phyloP scores from a whole-genome alignment of 2,113 vertebrate genomes.

The Gavialis gangeticus region DNA sequence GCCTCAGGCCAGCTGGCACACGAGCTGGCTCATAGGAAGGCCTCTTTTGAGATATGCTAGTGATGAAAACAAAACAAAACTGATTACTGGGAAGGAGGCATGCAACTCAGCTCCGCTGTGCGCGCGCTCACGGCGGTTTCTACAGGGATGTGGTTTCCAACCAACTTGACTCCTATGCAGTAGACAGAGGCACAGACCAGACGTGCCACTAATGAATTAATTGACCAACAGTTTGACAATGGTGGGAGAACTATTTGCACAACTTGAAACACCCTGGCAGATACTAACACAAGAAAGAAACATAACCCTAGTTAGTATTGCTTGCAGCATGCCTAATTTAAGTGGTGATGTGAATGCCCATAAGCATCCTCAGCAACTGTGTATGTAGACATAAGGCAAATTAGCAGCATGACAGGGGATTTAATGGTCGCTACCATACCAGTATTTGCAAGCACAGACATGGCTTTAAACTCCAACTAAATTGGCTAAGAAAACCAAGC shows the following conservation, averaged over 20 bases:
- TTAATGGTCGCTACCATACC: background rate
- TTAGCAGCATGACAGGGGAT: too few species aligned
- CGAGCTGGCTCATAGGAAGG: rapidly evolving
- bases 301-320: background rate
- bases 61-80: slow-evolving; percentile 33
- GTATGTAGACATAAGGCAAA: background rate
- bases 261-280: rapidly evolving
- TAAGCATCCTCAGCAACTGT: background rate
- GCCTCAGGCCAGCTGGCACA: slow-evolving; percentile 21
- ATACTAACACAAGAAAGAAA: background rate
- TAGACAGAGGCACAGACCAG: background rate
- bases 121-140: background rate
- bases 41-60: background rate
- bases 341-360: background rate
- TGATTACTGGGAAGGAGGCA: background rate
- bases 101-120: background rate
- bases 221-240: background rate
- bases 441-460: background rate
- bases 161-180: rapidly evolving
- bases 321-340: background rate
- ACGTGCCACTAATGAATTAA: background rate
- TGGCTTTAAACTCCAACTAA: background rate
- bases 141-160: background rate
- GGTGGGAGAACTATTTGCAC: rapidly evolving
- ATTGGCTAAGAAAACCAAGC: slow-evolving; percentile 30